phyloP scores from a whole-genome alignment of 1,140 invertebrate species.

The Lucilia cuprina region DNA sequence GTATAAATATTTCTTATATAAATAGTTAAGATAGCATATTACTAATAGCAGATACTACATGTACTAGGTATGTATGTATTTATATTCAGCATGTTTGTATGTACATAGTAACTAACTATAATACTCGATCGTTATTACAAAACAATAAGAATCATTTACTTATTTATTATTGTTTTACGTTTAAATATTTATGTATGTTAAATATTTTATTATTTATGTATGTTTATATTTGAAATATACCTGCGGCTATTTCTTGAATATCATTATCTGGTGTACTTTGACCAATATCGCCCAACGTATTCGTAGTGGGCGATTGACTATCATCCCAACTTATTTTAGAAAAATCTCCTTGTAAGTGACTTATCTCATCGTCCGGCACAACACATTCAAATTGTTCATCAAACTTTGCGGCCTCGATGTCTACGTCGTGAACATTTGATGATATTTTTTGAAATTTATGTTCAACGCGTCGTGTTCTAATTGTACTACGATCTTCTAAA shows the following conservation, averaged over 20 bases:
- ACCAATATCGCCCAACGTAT: slow-evolving; percentile 59
- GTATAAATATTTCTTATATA: background rate
- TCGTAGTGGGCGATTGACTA: slow-evolving; percentile 59
- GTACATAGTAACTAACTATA: no score
- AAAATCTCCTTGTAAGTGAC: slow-evolving; percentile 58
- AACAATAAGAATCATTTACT: no score
- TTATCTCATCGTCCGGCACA: slow-evolving; percentile 58
- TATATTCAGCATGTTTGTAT: background rate
- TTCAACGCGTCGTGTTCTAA: slow-evolving; percentile 62
- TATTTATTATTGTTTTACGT: background rate
- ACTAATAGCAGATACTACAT: no score
- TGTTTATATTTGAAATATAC: slow-evolving; percentile 42
- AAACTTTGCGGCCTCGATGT: slow-evolving; percentile 49
- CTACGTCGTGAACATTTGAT: slow-evolving; percentile 52
- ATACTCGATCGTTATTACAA: no score
- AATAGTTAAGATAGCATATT: slow-evolving; percentile 18
- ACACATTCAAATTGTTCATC: slow-evolving; percentile 54
- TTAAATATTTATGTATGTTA: no score
- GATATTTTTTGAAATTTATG: slow-evolving; percentile 69
- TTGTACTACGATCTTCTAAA: slow-evolving; percentile 14
- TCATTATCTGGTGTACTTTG: slow-evolving; percentile 60
- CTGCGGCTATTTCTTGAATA: slow-evolving; percentile 59
- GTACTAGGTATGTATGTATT: background rate
- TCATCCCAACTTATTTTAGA: slow-evolving; percentile 63
- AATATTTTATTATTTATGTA: slow-evolving; percentile 15